phyloP scores from a whole-genome alignment of 2,888 invertebrate genomes.

The Drosophila phalerata region DNA sequence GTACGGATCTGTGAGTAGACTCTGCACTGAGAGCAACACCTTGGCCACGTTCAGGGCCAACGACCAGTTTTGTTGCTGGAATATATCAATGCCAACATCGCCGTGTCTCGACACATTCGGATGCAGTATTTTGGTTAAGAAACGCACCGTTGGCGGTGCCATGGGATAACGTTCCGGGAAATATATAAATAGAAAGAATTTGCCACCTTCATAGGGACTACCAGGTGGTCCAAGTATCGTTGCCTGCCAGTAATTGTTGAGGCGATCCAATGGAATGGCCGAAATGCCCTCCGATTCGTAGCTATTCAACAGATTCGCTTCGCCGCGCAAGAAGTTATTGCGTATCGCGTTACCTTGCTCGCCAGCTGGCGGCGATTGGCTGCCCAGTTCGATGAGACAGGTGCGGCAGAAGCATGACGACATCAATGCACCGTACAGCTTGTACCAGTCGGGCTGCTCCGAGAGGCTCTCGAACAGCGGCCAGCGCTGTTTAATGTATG shows the following conservation, averaged over 20 bases:
- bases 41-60: constrained; percentile 96
- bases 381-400: constrained; percentile 94
- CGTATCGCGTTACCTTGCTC: constrained; percentile 93
- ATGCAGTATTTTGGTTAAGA: constrained; percentile 96
- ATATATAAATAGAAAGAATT: constrained; percentile 95
- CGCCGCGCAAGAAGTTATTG: constrained; percentile 91
- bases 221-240: constrained; percentile 96
- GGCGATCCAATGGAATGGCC: constrained; percentile 85
- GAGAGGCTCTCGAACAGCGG: constrained; percentile 93
- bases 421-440: constrained; percentile 90
- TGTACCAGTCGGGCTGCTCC: constrained; percentile 91
- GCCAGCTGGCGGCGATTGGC: constrained; percentile 88
- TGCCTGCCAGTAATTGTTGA: constrained; percentile 94
- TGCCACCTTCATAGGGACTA: constrained; percentile 97
- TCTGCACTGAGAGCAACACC: constrained; percentile 94
- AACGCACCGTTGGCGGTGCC: constrained; percentile 95
- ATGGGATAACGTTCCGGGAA: constrained; percentile 96
- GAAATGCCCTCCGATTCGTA: constrained; percentile 85
- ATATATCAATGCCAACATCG: constrained; percentile 97
- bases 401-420: constrained; percentile 94
- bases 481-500: constrained; percentile 92
- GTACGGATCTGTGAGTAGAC: constrained; percentile 95
- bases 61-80: constrained; percentile 98
- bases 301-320: constrained; percentile 87
- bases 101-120: constrained; percentile 98